Conservation (phyloP, 2,113 vertebrate genomes). For the Nipponia nippon region DNA sequence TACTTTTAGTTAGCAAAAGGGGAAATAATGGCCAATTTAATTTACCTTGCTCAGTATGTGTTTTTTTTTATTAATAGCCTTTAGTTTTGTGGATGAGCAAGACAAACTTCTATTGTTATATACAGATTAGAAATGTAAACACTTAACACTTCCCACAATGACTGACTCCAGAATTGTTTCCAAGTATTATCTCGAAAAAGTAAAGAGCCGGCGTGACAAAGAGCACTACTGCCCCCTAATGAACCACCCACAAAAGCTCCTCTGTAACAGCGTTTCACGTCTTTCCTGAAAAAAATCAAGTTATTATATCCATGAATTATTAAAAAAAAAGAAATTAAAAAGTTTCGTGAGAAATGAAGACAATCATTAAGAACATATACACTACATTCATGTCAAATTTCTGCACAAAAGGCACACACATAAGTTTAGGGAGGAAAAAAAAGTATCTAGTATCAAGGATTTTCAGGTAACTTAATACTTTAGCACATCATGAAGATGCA, state of each 20-base stretch:
- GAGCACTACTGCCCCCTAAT: constrained; percentile 75
- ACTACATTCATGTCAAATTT: neutral
- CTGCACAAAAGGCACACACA: neutral
- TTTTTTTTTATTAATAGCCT: constrained; percentile 49
- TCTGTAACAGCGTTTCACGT: neutral
- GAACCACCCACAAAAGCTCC: neutral
- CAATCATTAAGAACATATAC: neutral
- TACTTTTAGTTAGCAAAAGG: neutral
- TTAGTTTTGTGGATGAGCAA: constrained; percentile 51
- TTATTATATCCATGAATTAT: neutral
- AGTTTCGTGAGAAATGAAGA: neutral
- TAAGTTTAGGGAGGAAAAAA: constrained; percentile 23
- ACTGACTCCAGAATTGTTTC: constrained; percentile 58
- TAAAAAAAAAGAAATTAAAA: neutral
- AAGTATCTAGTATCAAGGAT: neutral
- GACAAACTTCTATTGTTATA: constrained; percentile 57
- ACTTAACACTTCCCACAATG: constrained; percentile 60
- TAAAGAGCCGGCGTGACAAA: constrained; percentile 8
- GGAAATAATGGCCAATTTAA: constrained; percentile 29
- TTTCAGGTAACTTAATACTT: neutral
- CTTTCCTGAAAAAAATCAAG: neutral
- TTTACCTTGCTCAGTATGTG: constrained; percentile 40
- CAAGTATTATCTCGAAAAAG: constrained; percentile 17
- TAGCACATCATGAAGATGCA: neutral
- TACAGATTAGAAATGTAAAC: constrained; percentile 70